phyloP scores from a whole-genome alignment of 2,797 vertebrate species.

The Acanthiza pusilla region DNA sequence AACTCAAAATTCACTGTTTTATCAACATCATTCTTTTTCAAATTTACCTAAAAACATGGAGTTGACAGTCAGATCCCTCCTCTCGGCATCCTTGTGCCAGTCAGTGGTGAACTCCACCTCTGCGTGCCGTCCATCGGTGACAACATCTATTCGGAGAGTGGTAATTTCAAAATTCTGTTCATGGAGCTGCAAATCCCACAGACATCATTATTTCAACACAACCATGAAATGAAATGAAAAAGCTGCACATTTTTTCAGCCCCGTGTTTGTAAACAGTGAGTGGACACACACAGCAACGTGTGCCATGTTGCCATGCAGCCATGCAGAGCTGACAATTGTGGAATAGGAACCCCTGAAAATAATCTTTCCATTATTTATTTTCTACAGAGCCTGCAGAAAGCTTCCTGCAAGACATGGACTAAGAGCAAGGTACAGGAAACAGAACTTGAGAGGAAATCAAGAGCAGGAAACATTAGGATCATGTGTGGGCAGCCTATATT shows the following conservation, averaged over 20 bases:
- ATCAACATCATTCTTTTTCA: rapidly evolving
- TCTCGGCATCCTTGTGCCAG: slow-evolving; percentile 93
- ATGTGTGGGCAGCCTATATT: rapidly evolving
- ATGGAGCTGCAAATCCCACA: slow-evolving; percentile 79
- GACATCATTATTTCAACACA: background rate
- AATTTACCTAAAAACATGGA: slow-evolving; percentile 93
- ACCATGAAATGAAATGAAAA: rapidly evolving
- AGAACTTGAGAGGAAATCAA: background rate
- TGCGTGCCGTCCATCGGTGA: slow-evolving; percentile 90
- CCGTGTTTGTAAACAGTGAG: background rate
- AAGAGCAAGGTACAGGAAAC: background rate
- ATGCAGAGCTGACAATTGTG: rapidly evolving
- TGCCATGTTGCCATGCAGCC: too few relatives aligned
- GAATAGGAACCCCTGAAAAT: rapidly evolving
- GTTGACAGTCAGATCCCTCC: slow-evolving; percentile 95
- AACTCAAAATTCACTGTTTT: background rate
- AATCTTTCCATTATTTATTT: background rate
- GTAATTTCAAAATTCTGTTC: slow-evolving; percentile 96
- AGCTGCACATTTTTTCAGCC: background rate
- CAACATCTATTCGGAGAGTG: slow-evolving; percentile 88
- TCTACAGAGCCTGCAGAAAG: background rate
- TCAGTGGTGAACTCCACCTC: slow-evolving; percentile 95
- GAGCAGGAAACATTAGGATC: background rate
- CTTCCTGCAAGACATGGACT: background rate
- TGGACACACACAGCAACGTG: rapidly evolving